Base-by-base conservation (phyloP, 2,113 vertebrate genomes). In the Pterocles gutturalis region DNA sequence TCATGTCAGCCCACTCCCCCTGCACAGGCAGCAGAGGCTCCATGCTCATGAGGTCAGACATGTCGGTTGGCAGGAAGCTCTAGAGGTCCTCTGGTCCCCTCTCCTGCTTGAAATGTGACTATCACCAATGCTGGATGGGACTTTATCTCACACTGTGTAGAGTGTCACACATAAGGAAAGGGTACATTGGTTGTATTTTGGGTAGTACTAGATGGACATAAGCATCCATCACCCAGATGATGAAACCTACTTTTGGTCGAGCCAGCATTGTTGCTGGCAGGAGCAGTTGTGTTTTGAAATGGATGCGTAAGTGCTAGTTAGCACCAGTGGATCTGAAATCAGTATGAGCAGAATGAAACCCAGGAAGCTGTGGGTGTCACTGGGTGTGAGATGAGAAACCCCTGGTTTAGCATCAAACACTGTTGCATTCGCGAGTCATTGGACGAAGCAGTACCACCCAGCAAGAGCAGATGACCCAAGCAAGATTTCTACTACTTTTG, bases 111-210 rank as follows among this genome's bases (percentile, higher is more conserved):
- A n/a, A 13, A 1, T 53, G 28, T 45, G 28, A 55, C 24, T 73
- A 21, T 36, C 2, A 2, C 15, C 13, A 14, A 0, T 45, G 49
- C 25, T 83, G 33, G 13, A 58, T 26, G 75, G 1, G 6, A 17
- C 38, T 83, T 69, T 8, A 24, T 66, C 17, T 82, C 75, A 19
- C 13, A 4, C 10, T 51, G 8, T 55, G 12, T 31, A 36, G 66
- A 20, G 48, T 43, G 19, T 17, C 7, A 33, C 17, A 43, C 5
- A 10, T 28, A 22, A 58, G 20, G 17, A 72, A 77, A 69, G 11
- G 9, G 26, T 67, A 28, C 9, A 5, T 26, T 76, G 15, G 2
- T 55, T 62, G 2, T 43, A 28, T 71, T 92, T 87, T 48, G 33
- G 12, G 7, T n/a, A 36, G 34, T 51, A 24, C 24, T 41, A n/a